Base-by-base conservation (phyloP, 2,113 vertebrate genomes). In the Polyodon spathula region DNA sequence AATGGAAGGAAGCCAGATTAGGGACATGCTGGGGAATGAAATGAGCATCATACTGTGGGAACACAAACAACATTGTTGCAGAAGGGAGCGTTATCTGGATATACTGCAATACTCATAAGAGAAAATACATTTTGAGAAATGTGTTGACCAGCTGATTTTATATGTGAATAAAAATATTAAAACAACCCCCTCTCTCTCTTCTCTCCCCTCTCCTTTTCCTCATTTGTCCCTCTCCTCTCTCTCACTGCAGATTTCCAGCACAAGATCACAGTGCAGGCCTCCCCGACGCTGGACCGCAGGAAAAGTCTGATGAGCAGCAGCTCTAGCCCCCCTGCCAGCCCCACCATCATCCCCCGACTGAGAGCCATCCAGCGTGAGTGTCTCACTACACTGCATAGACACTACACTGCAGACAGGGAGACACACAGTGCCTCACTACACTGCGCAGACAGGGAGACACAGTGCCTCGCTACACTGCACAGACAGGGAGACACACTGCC, bases 241-340 rank as follows among this genome's bases (percentile, higher is more conserved):
- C n/a, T 17, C 44, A 76, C 64, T 76, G 63, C 73, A 97, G 95
- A 98, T 86, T 98, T 97, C 73, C 95, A 97, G 84, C 95, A 98
- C 80, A 98, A 98, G 77, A 97, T 98, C 83, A 98, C 95, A 3
- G 95, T 98, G 57, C 95, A 97, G 73, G 95, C 95, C 15, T 98
- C 95, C 60, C 95, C 95, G 0, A 94, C 93, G 1, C 87, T 92
- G 76, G 95, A 97, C 67, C 94, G 92, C 61, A 89, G 91, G 73
- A 91, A 91, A 78, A 97, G 93, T 68, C 77, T 97, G 58, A 82
- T 92, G 77, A 89, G 79, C 76, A 94, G 85, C 75, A 75, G 87
- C 37, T 92, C 91, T 71, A 98, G 91, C 54, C 95, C 95, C 65
- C 93, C 92, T n/a, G 88, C 76, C 68, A 98, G 94, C 68, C 95